phyloP scores from a whole-genome alignment of 2,113 vertebrate genomes.

The Engraulis encrasicolus region DNA sequence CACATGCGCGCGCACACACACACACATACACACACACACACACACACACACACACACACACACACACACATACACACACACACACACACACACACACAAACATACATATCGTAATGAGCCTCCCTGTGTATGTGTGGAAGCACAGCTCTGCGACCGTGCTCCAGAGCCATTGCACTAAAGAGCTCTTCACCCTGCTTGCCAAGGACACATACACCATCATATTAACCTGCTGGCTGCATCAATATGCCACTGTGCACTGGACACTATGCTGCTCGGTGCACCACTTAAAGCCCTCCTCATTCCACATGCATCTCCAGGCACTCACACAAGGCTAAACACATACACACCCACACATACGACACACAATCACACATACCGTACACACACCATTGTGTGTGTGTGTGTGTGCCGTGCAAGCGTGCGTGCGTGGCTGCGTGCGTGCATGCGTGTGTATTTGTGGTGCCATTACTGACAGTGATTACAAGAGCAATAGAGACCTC shows the following conservation, averaged over 20 bases:
- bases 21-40: neutral
- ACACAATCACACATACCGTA: neutral
- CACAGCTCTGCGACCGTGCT: neutral
- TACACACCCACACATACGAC: neutral
- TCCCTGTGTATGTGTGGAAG: neutral
- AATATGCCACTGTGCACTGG: neutral
- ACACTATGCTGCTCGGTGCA: neutral
- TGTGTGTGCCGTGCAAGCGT: too few species aligned
- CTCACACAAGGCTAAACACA: neutral
- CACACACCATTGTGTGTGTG: neutral
- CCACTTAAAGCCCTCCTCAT: neutral
- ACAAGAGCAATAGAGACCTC: slow-evolving; percentile 52
- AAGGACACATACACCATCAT: neutral
- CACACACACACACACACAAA: neutral
- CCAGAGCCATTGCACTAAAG: neutral
- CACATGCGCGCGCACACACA: neutral
- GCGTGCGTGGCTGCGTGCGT: too few species aligned
- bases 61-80: neutral
- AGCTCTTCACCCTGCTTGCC: neutral
- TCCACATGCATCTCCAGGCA: neutral
- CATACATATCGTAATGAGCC: neutral
- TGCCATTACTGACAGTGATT: slow-evolving; percentile 62
- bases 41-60: neutral
- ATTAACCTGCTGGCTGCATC: neutral
- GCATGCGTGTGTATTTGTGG: too few species aligned